Percentiles rank a stretch among this genome's conserved stretches.
Evolutionary conservation across 1,140 invertebrate genomes (phyloP).

Genomic region (Prorops nasuta): DNA sequence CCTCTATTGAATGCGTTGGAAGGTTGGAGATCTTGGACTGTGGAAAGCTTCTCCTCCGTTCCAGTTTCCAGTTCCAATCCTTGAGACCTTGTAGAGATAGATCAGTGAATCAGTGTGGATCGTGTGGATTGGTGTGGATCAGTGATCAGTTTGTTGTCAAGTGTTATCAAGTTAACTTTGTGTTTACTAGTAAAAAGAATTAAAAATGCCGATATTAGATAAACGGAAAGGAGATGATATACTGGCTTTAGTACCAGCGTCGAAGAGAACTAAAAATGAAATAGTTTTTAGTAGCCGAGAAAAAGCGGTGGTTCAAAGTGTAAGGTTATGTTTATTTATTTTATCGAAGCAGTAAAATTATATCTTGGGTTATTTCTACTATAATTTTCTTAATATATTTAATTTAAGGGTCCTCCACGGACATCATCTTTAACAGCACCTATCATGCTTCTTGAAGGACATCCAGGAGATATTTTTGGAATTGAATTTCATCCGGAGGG

Average conservation of each 20-base stretch:
- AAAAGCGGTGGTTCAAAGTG: slow-evolving; percentile 66
- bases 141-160: no score
- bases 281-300: slow-evolving; percentile 65
- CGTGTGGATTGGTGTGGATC: no score
- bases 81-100: no score
- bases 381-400: neutral
- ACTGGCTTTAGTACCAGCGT: slow-evolving; percentile 65
- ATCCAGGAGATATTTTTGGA: slow-evolving; percentile 94
- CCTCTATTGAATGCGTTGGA: no score
- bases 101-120: no score
- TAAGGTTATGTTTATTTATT: slow-evolving; percentile 42
- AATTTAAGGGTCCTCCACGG: slow-evolving; percentile 66
- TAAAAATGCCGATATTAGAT: slow-evolving; percentile 50
- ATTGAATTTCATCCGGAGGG: slow-evolving; percentile 96
- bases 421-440: slow-evolving; percentile 89
- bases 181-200: no score
- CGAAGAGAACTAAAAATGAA: slow-evolving; percentile 72
- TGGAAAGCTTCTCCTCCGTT: no score
- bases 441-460: slow-evolving; percentile 96
- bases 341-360: slow-evolving; percentile 7
- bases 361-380: slow-evolving; percentile 1
- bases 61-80: no score
- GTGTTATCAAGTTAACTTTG: no score
- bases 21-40: no score
- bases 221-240: slow-evolving; percentile 72